phyloP scores from a whole-genome alignment of 2,797 vertebrate genomes.

The Callimico goeldii region DNA sequence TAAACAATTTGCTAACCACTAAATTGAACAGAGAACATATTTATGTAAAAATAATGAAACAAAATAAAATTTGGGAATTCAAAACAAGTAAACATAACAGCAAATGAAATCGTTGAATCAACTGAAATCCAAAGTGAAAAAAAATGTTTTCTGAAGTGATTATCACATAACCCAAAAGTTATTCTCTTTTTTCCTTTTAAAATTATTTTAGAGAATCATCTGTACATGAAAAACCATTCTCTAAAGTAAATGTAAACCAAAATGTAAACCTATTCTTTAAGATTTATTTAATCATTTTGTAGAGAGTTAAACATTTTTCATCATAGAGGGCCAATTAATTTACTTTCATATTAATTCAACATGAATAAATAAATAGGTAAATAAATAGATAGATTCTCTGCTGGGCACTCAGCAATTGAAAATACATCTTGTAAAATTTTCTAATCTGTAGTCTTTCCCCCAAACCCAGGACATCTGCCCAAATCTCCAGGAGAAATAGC shows the following conservation, averaged over 20 bases:
- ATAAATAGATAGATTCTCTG: background rate
- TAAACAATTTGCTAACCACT: background rate
- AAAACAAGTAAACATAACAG: background rate
- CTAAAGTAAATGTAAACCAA: background rate
- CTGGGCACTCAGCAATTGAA: background rate
- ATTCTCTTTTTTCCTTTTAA: background rate
- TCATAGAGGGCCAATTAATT: background rate
- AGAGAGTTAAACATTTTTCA: background rate
- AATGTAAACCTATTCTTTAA: background rate
- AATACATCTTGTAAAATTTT: background rate
- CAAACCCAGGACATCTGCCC: background rate
- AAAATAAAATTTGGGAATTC: background rate
- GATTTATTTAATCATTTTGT: background rate
- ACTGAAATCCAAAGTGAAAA: background rate
- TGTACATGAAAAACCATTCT: background rate
- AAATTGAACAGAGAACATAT: slow-evolving; percentile 1
- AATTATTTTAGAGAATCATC: background rate
- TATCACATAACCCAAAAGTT: background rate
- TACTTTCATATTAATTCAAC: background rate
- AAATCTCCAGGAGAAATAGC: background rate
- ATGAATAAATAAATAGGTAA: background rate
- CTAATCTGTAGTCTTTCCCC: background rate
- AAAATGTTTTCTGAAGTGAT: background rate
- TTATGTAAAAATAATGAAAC: background rate
- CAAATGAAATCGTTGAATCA: background rate